Conservation (phyloP, 2,113 vertebrate genomes). For the Pseudopipra pipra region DNA sequence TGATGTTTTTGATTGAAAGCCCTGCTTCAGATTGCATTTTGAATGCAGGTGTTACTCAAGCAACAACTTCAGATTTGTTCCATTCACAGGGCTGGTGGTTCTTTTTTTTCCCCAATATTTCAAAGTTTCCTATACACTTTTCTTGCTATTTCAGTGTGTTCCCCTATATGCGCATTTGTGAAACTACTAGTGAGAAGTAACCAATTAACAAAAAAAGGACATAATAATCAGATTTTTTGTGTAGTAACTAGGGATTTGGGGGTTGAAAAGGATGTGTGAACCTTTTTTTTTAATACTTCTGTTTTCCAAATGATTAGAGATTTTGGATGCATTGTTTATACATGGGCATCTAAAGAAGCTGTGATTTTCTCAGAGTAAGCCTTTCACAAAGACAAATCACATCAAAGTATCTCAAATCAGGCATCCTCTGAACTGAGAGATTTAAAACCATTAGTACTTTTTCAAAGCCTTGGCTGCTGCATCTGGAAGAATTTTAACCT, state of each 20-base stretch:
- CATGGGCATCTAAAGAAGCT: not conserved
- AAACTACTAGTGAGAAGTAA: not conserved
- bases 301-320: not conserved
- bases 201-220: not conserved
- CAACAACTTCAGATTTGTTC: not conserved
- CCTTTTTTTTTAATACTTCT: not conserved
- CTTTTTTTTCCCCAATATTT: not conserved
- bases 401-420: not conserved
- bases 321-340: not conserved
- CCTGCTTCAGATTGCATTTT: not conserved
- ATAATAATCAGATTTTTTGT: not conserved
- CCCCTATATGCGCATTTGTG: not conserved
- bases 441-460: not conserved
- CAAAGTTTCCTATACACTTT: not conserved
- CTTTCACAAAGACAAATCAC: not conserved
- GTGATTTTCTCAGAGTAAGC: not conserved
- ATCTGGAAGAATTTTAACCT: not conserved
- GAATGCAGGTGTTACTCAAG: not conserved
- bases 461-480: not conserved
- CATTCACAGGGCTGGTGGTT: rapidly evolving
- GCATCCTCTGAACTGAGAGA: not conserved
- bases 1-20: not conserved
- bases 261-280: not conserved
- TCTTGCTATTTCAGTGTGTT: not conserved
- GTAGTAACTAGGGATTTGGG: not conserved